Base-by-base conservation (phyloP, 2,888 invertebrate species). In the Brachyptera risi region DNA sequence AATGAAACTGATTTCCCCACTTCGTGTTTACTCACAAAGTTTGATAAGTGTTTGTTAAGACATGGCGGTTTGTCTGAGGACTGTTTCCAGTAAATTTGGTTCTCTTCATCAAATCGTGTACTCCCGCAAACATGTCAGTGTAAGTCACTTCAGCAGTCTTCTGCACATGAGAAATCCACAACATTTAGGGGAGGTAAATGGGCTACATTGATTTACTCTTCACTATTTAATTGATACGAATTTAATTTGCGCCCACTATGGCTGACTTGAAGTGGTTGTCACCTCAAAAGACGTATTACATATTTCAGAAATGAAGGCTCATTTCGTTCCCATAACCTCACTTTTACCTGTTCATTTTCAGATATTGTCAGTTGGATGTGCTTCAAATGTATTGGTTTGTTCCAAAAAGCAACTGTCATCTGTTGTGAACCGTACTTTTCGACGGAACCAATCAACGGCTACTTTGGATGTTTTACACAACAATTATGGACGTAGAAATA, bases 11-110 rank as follows among this genome's bases (percentile, higher is more conserved):
- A n/a, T n/a, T n/a, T n/a, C n/a, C n/a, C n/a, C n/a, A n/a, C n/a
- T n/a, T n/a, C n/a, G n/a, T n/a, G n/a, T n/a, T n/a, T n/a, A n/a
- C n/a, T n/a, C n/a, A n/a, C n/a, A n/a, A 42, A 42, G 4, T 19
- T 42, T 42, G 42, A 11, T 3, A 19, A 15, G n/a, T 42, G 21
- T 7, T 42, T 17, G 21, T 70, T 49, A 51, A 31, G 51, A 38
- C 70, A 83, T 83, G 83, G 80, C 83, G 68, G 78, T 79, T 69
- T 81, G 80, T 68, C 74, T 83, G 69, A 79, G 83, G 67, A 77
- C 79, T 42, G 72, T 82, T 65, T 77, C 82, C n/a, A 78, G 76
- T 68, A 81, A 80, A 76, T 74, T 82, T 68, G 73, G 79, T 65
- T 78, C 80, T 40, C 74, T 79, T 67, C 79, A 79, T 71, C 77